Evolutionary conservation across 2,113 vertebrate genomes (phyloP).

Genomic region (Fulica atra): DNA sequence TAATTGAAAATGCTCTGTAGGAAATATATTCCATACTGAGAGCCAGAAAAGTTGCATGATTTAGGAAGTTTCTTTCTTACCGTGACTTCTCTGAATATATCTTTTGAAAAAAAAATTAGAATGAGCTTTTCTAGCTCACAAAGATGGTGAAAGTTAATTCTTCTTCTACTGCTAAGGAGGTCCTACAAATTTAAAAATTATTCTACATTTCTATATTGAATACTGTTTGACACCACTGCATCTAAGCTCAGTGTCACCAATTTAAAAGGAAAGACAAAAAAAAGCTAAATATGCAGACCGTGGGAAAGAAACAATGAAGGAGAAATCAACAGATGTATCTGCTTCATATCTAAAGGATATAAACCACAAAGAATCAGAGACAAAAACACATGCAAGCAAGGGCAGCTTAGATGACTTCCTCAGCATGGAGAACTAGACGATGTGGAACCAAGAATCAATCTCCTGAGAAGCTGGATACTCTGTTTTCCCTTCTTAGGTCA

Average conservation of each 20-base stretch:
- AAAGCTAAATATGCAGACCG: not conserved
- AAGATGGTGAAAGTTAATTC: not conserved
- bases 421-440: not conserved
- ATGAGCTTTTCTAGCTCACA: not conserved
- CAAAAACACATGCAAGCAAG: not conserved
- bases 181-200: not conserved
- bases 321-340: not conserved
- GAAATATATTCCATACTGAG: slow-evolving; percentile 1
- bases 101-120: slow-evolving; percentile 16
- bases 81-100: not conserved
- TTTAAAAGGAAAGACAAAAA: not conserved
- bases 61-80: not conserved
- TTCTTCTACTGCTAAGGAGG: not conserved
- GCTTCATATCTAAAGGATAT: not conserved
- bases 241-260: not conserved
- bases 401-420: not conserved
- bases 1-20: not conserved
- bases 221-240: not conserved
- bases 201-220: not conserved
- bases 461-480: not conserved
- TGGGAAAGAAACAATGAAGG: not conserved
- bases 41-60: slow-evolving; percentile 26
- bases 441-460: not conserved
- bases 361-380: not conserved
- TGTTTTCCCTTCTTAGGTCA: not conserved